A percentile compares a stretch with the other conserved stretches of the same genome.
Conservation (phyloP, 2,113 vertebrate species). For the Myotis yumanensis region DNA sequence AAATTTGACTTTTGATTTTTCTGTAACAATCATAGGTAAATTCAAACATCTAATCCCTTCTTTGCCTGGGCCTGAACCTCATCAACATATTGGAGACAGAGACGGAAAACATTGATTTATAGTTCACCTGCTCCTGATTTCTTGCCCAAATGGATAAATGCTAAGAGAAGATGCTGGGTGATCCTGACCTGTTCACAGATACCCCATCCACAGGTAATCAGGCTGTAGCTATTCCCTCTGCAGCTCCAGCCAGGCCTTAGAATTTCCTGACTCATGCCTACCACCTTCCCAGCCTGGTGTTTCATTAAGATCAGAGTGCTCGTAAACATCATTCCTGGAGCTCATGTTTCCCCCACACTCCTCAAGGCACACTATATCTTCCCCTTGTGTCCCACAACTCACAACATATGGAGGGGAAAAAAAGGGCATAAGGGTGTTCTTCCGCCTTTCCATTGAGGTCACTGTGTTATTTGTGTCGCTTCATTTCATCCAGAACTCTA, state of each 20-base stretch:
- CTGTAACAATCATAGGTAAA: conserved; percentile 9
- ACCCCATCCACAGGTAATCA: not conserved
- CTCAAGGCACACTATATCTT: not conserved
- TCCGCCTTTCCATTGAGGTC: not conserved
- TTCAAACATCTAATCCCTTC: conserved; percentile 23
- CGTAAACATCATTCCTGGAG: not conserved
- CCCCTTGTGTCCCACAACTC: conserved; percentile 6
- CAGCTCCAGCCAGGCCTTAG: not conserved
- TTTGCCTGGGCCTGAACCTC: conserved; percentile 27
- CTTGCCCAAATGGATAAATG: not conserved
- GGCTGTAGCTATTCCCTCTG: not conserved
- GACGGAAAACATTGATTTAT: not conserved
- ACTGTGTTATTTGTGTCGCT: not conserved
- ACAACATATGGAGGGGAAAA: not conserved
- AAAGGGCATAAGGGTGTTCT: not conserved
- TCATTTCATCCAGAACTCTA: conserved; percentile 37
- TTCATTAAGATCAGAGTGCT: conserved; percentile 40
- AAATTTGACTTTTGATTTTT: conserved; percentile 43
- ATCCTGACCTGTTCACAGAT: not conserved
- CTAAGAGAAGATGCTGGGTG: not conserved
- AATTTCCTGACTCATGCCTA: not conserved
- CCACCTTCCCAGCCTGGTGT: not conserved
- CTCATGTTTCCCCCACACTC: not conserved
- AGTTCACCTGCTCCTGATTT: not conserved
- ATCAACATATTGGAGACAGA: not conserved